A percentile compares a stretch with the other conserved stretches of the same genome.
Conservation (phyloP, 64 coral and sea anemone genomes). For the Stichodactyla mertensii region DNA sequence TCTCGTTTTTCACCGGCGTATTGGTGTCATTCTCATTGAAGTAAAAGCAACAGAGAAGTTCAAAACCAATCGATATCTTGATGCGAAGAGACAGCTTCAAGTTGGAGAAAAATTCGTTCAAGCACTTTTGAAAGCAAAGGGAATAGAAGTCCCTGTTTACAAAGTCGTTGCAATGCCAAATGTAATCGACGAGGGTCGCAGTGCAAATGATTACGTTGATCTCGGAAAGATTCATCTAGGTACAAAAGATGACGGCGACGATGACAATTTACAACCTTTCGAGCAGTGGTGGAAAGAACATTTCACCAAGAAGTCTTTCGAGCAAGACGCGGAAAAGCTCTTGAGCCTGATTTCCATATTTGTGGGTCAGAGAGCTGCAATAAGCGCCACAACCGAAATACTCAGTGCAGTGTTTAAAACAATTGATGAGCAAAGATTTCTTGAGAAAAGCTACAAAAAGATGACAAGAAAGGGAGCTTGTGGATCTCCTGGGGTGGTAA, state of each 20-base stretch:
- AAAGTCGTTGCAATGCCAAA: slow-evolving; percentile 50
- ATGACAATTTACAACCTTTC: slow-evolving; percentile 2
- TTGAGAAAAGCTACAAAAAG: slow-evolving; percentile 21
- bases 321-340: background rate
- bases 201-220: background rate
- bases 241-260: background rate
- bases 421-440: slow-evolving; percentile 42
- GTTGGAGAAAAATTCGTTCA: slow-evolving; percentile 26
- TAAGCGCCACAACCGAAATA: slow-evolving; percentile 32
- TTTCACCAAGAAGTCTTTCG: slow-evolving; percentile 15
- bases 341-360: slow-evolving; percentile 22
- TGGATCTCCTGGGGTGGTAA: slow-evolving; percentile 21
- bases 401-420: slow-evolving; percentile 37
- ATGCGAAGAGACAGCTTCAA: slow-evolving; percentile 29
- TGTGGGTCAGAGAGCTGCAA: slow-evolving; percentile 33
- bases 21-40: slow-evolving; percentile 41
- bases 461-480: slow-evolving; percentile 5
- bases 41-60: slow-evolving; percentile 42
- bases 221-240: slow-evolving; percentile 35
- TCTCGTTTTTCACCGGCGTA: slow-evolving; percentile 35
- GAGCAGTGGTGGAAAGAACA: slow-evolving; percentile 33
- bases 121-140: slow-evolving; percentile 21
- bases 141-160: slow-evolving; percentile 11
- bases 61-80: slow-evolving; percentile 10
- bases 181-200: slow-evolving; percentile 13